Conservation (phyloP, 30 jellyfish, hydroid and myxozoan species). For the Sanderia malayensis region DNA sequence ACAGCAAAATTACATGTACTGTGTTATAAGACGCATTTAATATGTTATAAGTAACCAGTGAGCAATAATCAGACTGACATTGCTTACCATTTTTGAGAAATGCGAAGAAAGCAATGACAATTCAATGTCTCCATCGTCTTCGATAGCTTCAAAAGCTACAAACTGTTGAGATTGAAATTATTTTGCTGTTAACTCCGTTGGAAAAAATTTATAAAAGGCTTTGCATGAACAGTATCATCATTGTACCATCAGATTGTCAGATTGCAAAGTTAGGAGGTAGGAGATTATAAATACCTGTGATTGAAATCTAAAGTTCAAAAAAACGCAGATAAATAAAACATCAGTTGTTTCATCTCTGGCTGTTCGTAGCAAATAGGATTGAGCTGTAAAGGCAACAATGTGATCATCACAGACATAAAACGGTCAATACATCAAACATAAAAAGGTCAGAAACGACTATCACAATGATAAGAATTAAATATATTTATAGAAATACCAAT, state of each 20-base stretch:
- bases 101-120: slow-evolving; percentile 64
- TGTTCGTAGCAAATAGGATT: slow-evolving; percentile 35
- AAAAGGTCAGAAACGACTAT: no score
- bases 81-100: slow-evolving; percentile 61
- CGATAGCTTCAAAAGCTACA: slow-evolving; percentile 53
- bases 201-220: no score
- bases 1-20: no score
- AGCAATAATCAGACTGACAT: not conserved
- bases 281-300: slow-evolving; percentile 75
- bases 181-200: no score
- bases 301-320: slow-evolving; percentile 38
- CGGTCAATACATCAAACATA: no score
- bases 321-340: slow-evolving; percentile 34
- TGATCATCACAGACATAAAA: no score
- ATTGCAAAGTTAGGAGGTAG: no score
- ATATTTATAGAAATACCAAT: slow-evolving; percentile 44
- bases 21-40: no score
- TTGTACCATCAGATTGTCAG: no score
- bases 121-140: slow-evolving; percentile 64
- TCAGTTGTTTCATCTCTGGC: slow-evolving; percentile 19
- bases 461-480: no score
- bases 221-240: no score
- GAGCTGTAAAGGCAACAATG: slow-evolving; percentile 59
- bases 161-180: slow-evolving; percentile 55
- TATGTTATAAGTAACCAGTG: no score